phyloP scores from a whole-genome alignment of 23 tunicate genomes.

The Diplosoma virens region DNA sequence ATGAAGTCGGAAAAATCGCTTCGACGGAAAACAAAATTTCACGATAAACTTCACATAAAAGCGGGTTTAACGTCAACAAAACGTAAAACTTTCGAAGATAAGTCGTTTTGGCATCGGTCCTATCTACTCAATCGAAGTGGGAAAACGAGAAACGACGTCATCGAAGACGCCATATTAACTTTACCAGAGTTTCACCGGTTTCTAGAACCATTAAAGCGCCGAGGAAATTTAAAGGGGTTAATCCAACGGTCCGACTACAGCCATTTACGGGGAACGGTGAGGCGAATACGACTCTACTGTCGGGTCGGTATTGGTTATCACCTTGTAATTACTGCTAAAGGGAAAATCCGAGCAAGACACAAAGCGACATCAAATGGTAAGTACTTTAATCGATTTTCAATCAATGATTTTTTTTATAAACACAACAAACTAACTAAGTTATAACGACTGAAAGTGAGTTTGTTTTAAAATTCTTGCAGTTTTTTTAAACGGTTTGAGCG shows the following conservation, averaged over 20 bases:
- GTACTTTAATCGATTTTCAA: no score
- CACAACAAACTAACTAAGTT: no score
- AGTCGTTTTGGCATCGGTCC: no score
- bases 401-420: no score
- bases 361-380: slow-evolving; percentile 50
- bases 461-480: no score
- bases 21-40: no score
- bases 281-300: slow-evolving; percentile 62
- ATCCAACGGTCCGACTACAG: background rate
- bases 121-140: background rate
- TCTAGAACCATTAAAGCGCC: background rate
- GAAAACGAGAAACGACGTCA: background rate
- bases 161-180: slow-evolving; percentile 6
- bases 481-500: no score
- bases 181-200: background rate
- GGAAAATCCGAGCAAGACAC: slow-evolving; percentile 67
- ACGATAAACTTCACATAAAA: no score
- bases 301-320: slow-evolving; percentile 87
- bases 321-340: slow-evolving; percentile 56
- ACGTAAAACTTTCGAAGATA: no score
- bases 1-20: no score
- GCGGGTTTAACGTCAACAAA: no score
- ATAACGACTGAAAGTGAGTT: no score
- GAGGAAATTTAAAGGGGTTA: background rate
- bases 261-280: slow-evolving; percentile 32